Conservation (phyloP, 2,113 vertebrate species). For the Falco punctatus region DNA sequence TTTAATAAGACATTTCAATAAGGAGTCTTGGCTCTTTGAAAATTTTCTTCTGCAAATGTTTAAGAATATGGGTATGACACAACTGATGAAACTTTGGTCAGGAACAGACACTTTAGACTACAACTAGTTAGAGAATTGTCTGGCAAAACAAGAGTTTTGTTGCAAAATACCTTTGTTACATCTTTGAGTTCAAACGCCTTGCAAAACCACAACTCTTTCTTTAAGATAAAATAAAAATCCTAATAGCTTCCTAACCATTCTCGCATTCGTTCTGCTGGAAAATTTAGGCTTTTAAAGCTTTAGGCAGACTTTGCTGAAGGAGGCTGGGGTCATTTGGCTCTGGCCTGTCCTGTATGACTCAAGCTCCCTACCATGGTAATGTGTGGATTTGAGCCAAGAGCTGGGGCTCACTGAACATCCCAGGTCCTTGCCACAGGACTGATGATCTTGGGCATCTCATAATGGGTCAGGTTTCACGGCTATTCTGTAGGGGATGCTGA, state of each 20-base stretch:
- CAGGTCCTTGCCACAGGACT: neutral
- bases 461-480: neutral
- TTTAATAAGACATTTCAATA: neutral
- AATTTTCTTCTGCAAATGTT: neutral
- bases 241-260: neutral
- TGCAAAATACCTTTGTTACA: neutral
- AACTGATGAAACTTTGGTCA: neutral
- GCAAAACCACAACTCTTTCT: neutral
- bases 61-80: neutral
- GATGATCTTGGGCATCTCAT: neutral
- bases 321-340: neutral
- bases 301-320: neutral
- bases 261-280: neutral
- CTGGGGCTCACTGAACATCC: neutral
- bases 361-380: accelerated
- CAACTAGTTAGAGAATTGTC: neutral
- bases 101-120: neutral
- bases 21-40: neutral
- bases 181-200: neutral
- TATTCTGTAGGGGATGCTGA: neutral
- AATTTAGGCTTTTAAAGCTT: neutral
- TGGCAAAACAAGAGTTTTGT: neutral
- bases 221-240: neutral
- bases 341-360: accelerated
- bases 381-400: neutral